Base-by-base conservation (phyloP, 92 coral and sea anemone species). In the Porites lobata region DNA sequence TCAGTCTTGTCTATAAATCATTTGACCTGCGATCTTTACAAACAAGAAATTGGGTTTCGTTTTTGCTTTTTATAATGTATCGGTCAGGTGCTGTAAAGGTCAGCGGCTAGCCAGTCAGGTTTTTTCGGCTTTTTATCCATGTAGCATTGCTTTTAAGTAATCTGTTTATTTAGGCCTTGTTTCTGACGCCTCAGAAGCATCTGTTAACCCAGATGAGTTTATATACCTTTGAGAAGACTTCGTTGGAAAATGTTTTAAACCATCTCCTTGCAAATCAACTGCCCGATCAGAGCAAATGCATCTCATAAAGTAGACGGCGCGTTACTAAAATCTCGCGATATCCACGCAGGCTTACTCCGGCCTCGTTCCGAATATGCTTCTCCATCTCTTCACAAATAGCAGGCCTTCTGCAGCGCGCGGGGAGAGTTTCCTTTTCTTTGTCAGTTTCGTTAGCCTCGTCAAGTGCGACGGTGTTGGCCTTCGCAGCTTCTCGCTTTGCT, bases 381-480 rank as follows among this genome's bases (percentile, higher is more conserved):
- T 96, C 99, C 76, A 95, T 91, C 83, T 96, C 99, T 59, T 94
- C 99, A 63, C 99, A 96, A 69, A 96, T 96, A 4, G 95, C 99
- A 29, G 85, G 80, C 10, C 99, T 73, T 72, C 99, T 81, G 50
- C 76, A 21, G 57, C 89, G 92, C 26, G 7, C 69, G 5, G 86
- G 79, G 22, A 74, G 32, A 9, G 86, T 54, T 50, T 72, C 82
- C 38, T 68, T 81, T 18, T 75, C 88, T 9, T 13, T 15, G 24
- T 78, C 89, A 9, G 12, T 20, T 56, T 32, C 83, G 8, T 78
- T 54, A 9, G 65, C 73, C 17, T 18, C 81, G 17, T 84, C 87
- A 3, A 50, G 50, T 1, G 63, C 75, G 47, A 52, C 72, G 13
- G 74, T 21, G 81, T 84, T 84, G 11, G 63, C 62, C 61, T 74